Evolutionary conservation across 2,113 vertebrate species (phyloP).

Genomic region (Crotalus tigris): DNA sequence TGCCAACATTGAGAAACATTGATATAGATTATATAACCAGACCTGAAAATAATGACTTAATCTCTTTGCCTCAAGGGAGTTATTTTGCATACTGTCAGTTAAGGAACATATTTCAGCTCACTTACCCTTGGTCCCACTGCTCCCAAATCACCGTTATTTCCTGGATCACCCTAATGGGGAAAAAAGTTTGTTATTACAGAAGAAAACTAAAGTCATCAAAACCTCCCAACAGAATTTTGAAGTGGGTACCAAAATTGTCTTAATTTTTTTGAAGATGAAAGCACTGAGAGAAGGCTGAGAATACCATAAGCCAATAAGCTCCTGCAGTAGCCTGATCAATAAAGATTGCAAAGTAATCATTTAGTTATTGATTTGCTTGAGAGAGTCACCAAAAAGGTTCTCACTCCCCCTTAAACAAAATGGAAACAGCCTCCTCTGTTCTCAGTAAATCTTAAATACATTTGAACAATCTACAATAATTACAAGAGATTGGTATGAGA

Average conservation of each 20-base stretch:
- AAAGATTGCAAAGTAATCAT: background rate
- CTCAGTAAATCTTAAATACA: background rate
- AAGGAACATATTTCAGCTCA: background rate
- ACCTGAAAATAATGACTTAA: background rate
- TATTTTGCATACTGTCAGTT: background rate
- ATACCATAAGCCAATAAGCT: background rate
- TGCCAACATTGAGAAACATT: background rate
- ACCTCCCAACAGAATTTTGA: background rate
- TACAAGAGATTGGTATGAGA: background rate
- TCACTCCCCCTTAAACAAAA: background rate
- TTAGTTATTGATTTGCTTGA: background rate
- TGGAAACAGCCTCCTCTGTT: background rate
- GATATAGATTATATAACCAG: background rate
- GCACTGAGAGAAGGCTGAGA: background rate
- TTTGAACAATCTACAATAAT: background rate
- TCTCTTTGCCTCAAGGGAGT: background rate
- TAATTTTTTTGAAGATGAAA: background rate
- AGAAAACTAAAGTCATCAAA: background rate
- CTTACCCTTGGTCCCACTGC: slow-evolving; percentile 82
- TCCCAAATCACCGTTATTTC: slow-evolving; percentile 87
- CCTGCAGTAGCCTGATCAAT: background rate
- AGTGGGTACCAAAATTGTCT: background rate
- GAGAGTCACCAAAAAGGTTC: background rate
- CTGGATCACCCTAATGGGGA: slow-evolving; percentile 81
- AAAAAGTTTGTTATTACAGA: background rate